A percentile compares a stretch with the other conserved stretches of the same genome.
These are phyloP conservation scores for Eupithecia tripunctaria DNA, from an alignment of 2,888 invertebrate species.

Conservation along the genomic window DNA sequence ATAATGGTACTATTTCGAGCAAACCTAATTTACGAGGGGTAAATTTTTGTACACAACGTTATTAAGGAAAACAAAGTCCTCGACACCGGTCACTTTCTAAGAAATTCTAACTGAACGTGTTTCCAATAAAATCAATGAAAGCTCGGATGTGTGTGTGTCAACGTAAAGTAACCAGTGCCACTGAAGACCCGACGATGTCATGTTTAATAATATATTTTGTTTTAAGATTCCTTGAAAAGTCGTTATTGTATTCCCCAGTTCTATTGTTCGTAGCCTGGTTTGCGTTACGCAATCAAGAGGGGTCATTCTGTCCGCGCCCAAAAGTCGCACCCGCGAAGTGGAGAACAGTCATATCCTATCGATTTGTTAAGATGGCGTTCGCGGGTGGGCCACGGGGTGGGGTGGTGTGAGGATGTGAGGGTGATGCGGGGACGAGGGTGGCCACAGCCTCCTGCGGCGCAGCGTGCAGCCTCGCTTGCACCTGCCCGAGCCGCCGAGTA, in stretches of 20 bases:
- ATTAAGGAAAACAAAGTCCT: background rate
- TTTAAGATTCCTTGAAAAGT: conserved; percentile 21
- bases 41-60: conserved; percentile 11
- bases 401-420: conserved; percentile 56
- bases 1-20: conserved; percentile 51
- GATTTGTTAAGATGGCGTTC: conserved; percentile 85
- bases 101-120: background rate
- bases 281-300: conserved; percentile 75
- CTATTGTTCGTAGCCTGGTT: conserved; percentile 60
- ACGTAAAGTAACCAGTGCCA: background rate
- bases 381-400: conserved; percentile 63
- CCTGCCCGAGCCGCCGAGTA: conserved; percentile 70
- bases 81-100: background rate
- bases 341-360: conserved; percentile 86
- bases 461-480: conserved; percentile 80
- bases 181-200: background rate
- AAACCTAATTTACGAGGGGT: conserved; percentile 36
- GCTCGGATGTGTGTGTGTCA: background rate
- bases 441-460: conserved; percentile 77
- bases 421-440: conserved; percentile 64
- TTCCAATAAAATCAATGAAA: background rate
- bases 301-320: conserved; percentile 81
- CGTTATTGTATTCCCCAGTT: conserved; percentile 44
- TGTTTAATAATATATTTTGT: conserved; percentile 17
- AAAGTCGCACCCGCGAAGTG: conserved; percentile 82